Percentiles rank a stretch among this genome's conserved stretches.
These are phyloP conservation scores for Candidula unifasciata DNA, from an alignment of 2,888 invertebrate genomes.

Conservation along the genomic window DNA sequence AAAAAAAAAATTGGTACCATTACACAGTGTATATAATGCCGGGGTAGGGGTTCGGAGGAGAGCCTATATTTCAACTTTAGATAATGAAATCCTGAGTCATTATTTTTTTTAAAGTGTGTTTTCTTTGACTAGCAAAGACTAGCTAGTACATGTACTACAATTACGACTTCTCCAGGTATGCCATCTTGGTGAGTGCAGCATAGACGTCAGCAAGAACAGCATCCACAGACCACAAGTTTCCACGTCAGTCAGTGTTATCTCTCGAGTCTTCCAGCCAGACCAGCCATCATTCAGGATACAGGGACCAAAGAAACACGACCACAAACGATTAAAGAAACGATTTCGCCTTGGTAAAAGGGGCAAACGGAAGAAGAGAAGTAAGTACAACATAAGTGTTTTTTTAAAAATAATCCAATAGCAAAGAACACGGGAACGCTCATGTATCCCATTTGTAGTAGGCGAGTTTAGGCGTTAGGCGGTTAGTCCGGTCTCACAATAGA, in stretches of 20 bases:
- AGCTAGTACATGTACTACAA: too few species aligned
- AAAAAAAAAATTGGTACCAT: too few species aligned
- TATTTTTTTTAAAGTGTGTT: too few species aligned
- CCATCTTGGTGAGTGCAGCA: constrained; percentile 54
- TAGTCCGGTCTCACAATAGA: too few species aligned
- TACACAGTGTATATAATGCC: too few species aligned
- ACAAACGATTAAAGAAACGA: not conserved
- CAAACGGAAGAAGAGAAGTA: constrained; percentile 8
- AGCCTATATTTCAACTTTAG: too few species aligned
- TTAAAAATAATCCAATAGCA: not conserved
- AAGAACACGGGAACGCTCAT: not conserved
- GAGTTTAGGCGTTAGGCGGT: too few species aligned
- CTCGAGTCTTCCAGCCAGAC: constrained; percentile 28
- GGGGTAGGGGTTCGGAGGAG: too few species aligned
- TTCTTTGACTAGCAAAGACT: too few species aligned
- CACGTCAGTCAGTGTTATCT: constrained; percentile 31
- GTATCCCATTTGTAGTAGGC: too few species aligned
- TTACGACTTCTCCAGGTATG: constrained; percentile 47
- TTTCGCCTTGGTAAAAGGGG: not conserved
- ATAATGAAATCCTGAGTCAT: too few species aligned
- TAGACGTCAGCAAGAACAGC: constrained; percentile 44
- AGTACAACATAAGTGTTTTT: not conserved
- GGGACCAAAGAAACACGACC: not conserved
- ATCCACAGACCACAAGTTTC: constrained; percentile 38
- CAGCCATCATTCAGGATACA: constrained; percentile 27